Percentiles rank a stretch among this genome's conserved stretches.
Evolutionary conservation across 2,113 vertebrate genomes (phyloP).

Genomic region (Mobula hypostoma): DNA sequence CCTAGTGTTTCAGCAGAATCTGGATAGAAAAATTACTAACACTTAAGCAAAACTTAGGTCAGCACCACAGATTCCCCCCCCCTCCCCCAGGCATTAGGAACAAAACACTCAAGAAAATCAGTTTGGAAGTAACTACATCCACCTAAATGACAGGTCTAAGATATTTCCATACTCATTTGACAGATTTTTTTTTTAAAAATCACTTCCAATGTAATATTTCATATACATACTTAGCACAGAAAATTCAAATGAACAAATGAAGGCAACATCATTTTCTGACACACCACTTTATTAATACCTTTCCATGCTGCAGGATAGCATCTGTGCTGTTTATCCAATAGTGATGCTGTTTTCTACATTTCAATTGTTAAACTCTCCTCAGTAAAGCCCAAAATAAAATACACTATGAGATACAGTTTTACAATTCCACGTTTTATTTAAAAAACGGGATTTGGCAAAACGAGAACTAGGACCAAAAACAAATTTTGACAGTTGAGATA

Average conservation of each 20-base stretch:
- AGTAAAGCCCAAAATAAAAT: background rate
- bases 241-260: too few species aligned
- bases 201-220: too few species aligned
- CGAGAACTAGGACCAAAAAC: background rate
- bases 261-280: background rate
- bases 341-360: background rate
- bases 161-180: background rate
- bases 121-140: background rate
- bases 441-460: background rate
- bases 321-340: background rate
- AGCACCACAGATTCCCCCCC: background rate
- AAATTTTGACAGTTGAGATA: background rate
- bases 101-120: background rate
- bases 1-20: background rate
- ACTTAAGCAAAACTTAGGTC: background rate
- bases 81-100: background rate
- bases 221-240: too few species aligned
- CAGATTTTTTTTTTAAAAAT: background rate
- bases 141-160: background rate
- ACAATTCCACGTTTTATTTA: background rate
- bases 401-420: background rate
- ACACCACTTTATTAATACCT: background rate
- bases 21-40: background rate
- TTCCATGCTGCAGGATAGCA: background rate
- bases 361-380: background rate